Conservation (phyloP, 2,888 invertebrate species). For the Leptinotarsa juncta region DNA sequence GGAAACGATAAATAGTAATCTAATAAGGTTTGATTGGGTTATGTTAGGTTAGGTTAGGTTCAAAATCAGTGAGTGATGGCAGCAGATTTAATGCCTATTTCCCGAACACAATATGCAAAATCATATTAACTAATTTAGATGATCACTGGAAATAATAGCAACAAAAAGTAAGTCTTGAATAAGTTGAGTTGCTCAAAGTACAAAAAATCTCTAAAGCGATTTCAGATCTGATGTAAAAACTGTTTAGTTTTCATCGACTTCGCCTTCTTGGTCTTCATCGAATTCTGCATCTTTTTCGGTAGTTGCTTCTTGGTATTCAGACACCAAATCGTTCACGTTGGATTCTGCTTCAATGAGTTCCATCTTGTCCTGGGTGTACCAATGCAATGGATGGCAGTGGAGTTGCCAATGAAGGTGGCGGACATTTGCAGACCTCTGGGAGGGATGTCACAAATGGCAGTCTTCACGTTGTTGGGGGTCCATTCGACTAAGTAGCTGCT, state of each 20-base stretch:
- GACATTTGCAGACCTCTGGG: too few relatives aligned
- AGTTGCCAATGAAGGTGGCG: too few relatives aligned
- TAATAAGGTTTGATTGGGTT: too few relatives aligned
- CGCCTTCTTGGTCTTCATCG: constrained; percentile 80
- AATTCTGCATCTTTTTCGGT: constrained; percentile 86
- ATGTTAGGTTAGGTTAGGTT: too few relatives aligned
- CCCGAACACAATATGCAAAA: constrained; percentile 58
- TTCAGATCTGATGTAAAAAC: constrained; percentile 37
- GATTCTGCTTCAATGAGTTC: too few relatives aligned
- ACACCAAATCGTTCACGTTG: too few relatives aligned
- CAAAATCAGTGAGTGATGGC: constrained; percentile 46
- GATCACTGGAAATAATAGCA: constrained; percentile 50
- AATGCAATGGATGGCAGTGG: too few relatives aligned
- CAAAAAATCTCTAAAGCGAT: too few relatives aligned
- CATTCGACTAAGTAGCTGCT: constrained; percentile 90
- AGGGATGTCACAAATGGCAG: constrained; percentile 67
- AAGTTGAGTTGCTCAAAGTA: constrained; percentile 51
- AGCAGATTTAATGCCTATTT: constrained; percentile 60
- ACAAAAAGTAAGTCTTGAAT: constrained; percentile 62
- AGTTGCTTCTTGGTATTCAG: constrained; percentile 82
- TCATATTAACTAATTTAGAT: constrained; percentile 49
- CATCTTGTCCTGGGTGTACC: too few relatives aligned
- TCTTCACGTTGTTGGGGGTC: constrained; percentile 96
- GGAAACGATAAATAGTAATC: too few relatives aligned
- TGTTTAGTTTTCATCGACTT: constrained; percentile 75